Conservation (phyloP, 2,888 invertebrate species). For the Conistra vaccinii region DNA sequence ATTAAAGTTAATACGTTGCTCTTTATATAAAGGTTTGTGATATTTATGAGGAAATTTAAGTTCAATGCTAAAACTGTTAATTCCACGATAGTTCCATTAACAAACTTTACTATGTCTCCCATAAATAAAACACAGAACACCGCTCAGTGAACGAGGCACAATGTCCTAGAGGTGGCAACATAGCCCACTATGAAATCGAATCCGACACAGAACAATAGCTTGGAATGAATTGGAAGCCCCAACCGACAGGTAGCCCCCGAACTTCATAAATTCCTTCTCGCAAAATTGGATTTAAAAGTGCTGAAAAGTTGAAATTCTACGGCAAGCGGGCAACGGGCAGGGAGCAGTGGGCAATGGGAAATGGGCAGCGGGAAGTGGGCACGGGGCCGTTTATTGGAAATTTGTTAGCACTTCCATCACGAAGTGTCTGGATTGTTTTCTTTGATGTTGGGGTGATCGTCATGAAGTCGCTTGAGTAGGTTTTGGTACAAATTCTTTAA, state of each 20-base stretch:
- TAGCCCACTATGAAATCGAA: constrained; percentile 17
- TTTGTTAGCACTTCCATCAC: constrained; percentile 46
- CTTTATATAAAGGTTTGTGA: background rate
- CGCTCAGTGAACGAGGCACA: constrained; percentile 6
- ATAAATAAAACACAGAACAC: background rate
- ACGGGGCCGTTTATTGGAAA: constrained; percentile 54
- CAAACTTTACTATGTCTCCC: background rate
- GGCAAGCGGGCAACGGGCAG: constrained; percentile 37
- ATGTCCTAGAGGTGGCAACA: constrained; percentile 12
- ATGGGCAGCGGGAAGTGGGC: constrained; percentile 22
- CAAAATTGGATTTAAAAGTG: constrained; percentile 74
- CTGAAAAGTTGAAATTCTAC: constrained; percentile 66
- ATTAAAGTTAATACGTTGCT: background rate
- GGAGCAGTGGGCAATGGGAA: background rate
- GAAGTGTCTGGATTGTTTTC: constrained; percentile 20
- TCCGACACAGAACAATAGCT: constrained; percentile 51
- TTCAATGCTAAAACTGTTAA: too few relatives aligned
- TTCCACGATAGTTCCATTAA: background rate
- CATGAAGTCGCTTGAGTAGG: constrained; percentile 6
- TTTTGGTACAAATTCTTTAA: background rate
- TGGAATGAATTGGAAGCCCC: constrained; percentile 47
- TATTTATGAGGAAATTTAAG: background rate
- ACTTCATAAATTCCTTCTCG: constrained; percentile 68
- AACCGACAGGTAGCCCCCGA: constrained; percentile 56
- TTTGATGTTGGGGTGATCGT: constrained; percentile 42